phyloP scores from a whole-genome alignment of 2,888 invertebrate species.

The Cordilura impudica region DNA sequence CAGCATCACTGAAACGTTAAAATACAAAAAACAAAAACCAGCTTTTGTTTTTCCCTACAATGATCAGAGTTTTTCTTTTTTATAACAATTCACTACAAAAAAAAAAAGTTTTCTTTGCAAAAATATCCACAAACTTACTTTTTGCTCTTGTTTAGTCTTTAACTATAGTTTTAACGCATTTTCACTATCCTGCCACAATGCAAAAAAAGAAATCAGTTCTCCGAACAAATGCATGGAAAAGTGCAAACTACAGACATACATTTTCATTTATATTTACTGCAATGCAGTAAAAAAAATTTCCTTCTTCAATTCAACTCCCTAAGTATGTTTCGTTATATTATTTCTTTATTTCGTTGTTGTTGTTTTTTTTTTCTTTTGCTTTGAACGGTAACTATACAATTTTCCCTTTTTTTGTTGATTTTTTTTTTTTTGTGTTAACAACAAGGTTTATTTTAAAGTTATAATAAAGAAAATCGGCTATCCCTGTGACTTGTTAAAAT shows the following conservation, averaged over 20 bases:
- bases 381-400: conserved; percentile 1
- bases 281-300: conserved; percentile 56
- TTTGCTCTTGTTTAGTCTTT: conserved; percentile 28
- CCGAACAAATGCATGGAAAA: background rate
- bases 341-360: background rate
- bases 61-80: conserved; percentile 33
- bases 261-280: conserved; percentile 54
- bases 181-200: background rate
- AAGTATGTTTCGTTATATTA: conserved; percentile 42
- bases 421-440: background rate
- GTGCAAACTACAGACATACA: background rate
- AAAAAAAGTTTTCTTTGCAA: background rate
- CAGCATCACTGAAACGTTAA: conserved; percentile 25
- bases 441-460: conserved; percentile 11
- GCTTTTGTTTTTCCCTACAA: conserved; percentile 34
- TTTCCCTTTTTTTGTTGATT: conserved; percentile 9
- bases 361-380: background rate
- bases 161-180: conserved; percentile 42
- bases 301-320: conserved; percentile 56
- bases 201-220: background rate
- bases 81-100: background rate
- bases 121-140: conserved; percentile 1
- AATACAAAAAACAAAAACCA: background rate
- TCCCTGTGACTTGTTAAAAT: conserved; percentile 22
- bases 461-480: background rate